Percentiles rank a stretch among this genome's conserved stretches.
Evolutionary conservation across 53 echinoderm and acorn worm species (phyloP).

Genomic region (Holothuria leucospilota): DNA sequence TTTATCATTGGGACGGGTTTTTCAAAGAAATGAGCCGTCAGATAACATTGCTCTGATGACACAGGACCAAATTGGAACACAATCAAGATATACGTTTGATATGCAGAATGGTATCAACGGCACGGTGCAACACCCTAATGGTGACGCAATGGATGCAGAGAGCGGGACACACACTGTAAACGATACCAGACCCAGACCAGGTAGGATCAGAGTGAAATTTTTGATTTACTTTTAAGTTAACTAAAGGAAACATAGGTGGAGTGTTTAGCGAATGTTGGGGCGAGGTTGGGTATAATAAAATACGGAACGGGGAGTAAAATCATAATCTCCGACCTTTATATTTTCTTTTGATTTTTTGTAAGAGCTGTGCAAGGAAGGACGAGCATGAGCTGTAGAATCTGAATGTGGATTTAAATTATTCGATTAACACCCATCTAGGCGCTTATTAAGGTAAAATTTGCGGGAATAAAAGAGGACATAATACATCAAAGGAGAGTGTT

Average conservation of each 20-base stretch:
- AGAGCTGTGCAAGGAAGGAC: no score
- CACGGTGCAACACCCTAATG: not conserved
- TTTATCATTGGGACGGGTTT: conserved; percentile 6
- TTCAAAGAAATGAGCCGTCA: not conserved
- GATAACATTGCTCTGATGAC: conserved; percentile 17
- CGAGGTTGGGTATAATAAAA: no score
- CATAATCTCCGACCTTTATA: no score
- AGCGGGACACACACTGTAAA: not conserved
- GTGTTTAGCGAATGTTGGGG: not conserved
- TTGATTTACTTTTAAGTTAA: not conserved
- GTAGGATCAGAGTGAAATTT: not conserved
- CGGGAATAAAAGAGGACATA: no score
- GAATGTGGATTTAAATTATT: no score
- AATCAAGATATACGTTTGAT: conserved; percentile 29
- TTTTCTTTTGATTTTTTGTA: no score
- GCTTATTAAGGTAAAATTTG: no score
- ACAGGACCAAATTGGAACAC: not conserved
- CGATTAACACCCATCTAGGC: no score
- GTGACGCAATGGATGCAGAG: no score
- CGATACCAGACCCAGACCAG: not conserved
- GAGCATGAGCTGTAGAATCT: no score
- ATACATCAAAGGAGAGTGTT: no score
- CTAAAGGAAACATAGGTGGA: not conserved
- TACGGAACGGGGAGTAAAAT: no score
- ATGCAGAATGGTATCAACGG: conserved; percentile 45